Evolutionary conservation across 2,113 vertebrate genomes (phyloP).

Genomic region (Xiphophorus maculatus): DNA sequence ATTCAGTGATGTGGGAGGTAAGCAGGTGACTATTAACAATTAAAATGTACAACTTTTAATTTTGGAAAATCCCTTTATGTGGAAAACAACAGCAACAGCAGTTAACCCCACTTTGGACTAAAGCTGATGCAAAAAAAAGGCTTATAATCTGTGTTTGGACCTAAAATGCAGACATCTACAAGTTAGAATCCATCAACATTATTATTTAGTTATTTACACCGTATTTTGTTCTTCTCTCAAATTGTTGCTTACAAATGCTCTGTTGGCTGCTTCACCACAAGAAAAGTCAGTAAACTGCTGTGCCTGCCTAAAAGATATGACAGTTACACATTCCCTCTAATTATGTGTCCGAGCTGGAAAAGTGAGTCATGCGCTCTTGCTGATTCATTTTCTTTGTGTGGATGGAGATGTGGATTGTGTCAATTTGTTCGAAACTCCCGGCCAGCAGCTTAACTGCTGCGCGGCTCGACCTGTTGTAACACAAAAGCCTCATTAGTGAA

Average conservation of each 20-base stretch:
- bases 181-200: slow-evolving; percentile 2
- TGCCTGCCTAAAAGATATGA: background rate
- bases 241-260: slow-evolving; percentile 27
- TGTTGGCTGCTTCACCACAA: slow-evolving; percentile 19
- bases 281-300: slow-evolving; percentile 2
- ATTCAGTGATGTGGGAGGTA: background rate
- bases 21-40: no score
- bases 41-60: no score
- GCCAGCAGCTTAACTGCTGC: slow-evolving; percentile 2
- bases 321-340: slow-evolving; percentile 25
- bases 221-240: background rate
- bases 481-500: slow-evolving; percentile 8
- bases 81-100: background rate
- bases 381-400: slow-evolving; percentile 8
- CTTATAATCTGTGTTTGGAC: background rate
- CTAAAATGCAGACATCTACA: background rate
- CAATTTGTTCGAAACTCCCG: slow-evolving; percentile 17
- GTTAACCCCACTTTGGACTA: background rate
- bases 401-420: slow-evolving; percentile 7
- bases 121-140: background rate
- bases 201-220: slow-evolving; percentile 25
- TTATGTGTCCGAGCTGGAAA: slow-evolving; percentile 16
- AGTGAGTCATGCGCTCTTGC: slow-evolving; percentile 3
- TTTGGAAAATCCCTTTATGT: background rate
- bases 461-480: background rate